Conservation (phyloP, 2,888 invertebrate genomes). For the Zygaena filipendulae region DNA sequence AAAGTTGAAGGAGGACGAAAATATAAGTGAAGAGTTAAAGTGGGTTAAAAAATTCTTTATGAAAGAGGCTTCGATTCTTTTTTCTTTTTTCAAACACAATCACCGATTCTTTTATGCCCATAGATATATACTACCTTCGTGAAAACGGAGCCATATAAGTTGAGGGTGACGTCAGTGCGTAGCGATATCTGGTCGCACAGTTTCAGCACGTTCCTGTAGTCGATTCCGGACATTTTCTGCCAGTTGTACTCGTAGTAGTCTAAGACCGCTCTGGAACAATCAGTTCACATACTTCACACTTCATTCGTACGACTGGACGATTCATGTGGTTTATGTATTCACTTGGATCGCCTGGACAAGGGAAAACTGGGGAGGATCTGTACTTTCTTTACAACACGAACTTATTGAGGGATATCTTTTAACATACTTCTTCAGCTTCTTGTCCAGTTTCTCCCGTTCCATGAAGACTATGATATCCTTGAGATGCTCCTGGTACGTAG, state of each 20-base stretch:
- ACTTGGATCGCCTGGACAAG: too few species aligned
- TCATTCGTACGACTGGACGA: too few species aligned
- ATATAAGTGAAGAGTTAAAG: too few species aligned
- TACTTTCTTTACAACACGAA: too few species aligned
- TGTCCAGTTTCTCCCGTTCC: conserved; percentile 30
- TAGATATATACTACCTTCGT: conserved; percentile 31
- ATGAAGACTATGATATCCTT: conserved; percentile 38
- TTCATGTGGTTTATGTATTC: too few species aligned
- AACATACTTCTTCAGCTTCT: conserved; percentile 31
- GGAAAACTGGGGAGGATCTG: too few species aligned
- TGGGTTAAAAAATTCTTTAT: too few species aligned
- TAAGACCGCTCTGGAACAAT: conserved; percentile 29
- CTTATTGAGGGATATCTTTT: too few species aligned
- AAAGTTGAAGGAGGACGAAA: too few species aligned
- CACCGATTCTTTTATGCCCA: not conserved
- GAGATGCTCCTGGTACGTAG: conserved; percentile 44
- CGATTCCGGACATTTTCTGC: conserved; percentile 45
- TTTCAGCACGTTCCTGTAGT: conserved; percentile 40
- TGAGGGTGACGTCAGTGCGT: conserved; percentile 42
- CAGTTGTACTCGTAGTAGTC: conserved; percentile 42
- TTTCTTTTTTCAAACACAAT: too few species aligned
- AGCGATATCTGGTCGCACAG: conserved; percentile 47
- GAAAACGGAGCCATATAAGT: conserved; percentile 47
- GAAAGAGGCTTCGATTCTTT: too few species aligned
- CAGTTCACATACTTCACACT: too few species aligned